These are phyloP conservation scores for Drosophila sp. DNA, from an alignment of 1,140 invertebrate species.

Conservation along the genomic window DNA sequence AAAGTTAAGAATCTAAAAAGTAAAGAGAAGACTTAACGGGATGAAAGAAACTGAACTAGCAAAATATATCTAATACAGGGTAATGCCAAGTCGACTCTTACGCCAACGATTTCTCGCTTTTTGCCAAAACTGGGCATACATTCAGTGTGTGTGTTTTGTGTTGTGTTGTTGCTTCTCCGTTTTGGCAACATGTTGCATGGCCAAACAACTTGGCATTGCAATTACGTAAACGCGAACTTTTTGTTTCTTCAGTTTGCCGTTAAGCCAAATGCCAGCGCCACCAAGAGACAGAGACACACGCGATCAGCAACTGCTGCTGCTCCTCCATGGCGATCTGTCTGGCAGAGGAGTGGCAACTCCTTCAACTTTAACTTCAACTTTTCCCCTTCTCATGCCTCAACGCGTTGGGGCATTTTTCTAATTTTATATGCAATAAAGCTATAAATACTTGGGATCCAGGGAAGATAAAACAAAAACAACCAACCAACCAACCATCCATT, in stretches of 20 bases:
- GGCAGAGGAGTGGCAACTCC: constrained; percentile 11
- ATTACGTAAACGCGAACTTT: constrained; percentile 49
- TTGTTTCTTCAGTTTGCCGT: constrained; percentile 5
- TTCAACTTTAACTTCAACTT: not conserved
- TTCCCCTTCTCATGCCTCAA: not conserved
- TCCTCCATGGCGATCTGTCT: not conserved
- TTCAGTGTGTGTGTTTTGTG: not conserved
- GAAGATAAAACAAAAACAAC: constrained; percentile 15
- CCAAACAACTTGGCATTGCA: constrained; percentile 47
- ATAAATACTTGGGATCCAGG: constrained; percentile 55
- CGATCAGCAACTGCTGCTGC: not conserved
- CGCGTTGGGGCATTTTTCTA: constrained; percentile 4
- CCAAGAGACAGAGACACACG: constrained; percentile 2
- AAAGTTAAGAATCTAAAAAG: too few relatives aligned
- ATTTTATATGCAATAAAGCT: constrained; percentile 61
- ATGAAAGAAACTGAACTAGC: not conserved
- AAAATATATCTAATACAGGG: not conserved
- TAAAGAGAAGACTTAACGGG: too few relatives aligned
- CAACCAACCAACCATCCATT: constrained; percentile 39
- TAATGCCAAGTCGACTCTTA: not conserved
- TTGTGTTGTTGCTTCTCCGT: constrained; percentile 24
- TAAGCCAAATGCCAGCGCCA: not conserved
- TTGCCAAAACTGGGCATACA: not conserved
- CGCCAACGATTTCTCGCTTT: not conserved
- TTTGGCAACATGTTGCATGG: constrained; percentile 56